Conservation (phyloP, 2,888 invertebrate genomes). For the Ectemnius cavifrons region DNA sequence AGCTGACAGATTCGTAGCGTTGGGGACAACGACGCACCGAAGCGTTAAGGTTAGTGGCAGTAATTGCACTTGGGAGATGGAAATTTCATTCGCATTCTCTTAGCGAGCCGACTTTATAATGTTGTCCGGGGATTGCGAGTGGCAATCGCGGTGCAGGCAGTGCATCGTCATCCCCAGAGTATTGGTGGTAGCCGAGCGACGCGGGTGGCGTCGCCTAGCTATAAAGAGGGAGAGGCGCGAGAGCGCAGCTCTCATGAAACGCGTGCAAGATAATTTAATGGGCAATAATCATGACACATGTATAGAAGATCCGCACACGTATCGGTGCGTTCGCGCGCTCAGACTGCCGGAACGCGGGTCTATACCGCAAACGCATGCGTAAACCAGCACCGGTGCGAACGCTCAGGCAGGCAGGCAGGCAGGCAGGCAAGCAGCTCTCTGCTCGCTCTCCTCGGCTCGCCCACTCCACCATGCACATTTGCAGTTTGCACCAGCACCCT, state of each 20-base stretch:
- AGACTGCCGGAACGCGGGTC: constrained; percentile 62
- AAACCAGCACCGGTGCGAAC: constrained; percentile 25
- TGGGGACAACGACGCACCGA: no score
- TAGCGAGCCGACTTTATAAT: no score
- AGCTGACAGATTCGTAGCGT: no score
- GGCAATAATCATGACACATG: constrained; percentile 61
- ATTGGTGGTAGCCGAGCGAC: no score
- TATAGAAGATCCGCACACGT: constrained; percentile 35
- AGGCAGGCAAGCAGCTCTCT: constrained; percentile 26
- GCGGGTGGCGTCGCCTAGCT: no score
- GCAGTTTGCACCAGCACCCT: no score
- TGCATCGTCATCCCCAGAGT: no score
- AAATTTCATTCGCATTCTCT: no score
- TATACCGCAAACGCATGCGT: constrained; percentile 64
- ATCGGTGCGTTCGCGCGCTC: constrained; percentile 40
- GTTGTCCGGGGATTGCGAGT: no score
- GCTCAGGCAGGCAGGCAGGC: not conserved
- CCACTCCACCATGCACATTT: not conserved
- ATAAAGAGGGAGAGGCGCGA: not conserved
- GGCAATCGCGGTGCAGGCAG: no score
- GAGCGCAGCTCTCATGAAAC: constrained; percentile 31
- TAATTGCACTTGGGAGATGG: no score
- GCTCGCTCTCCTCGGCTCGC: not conserved
- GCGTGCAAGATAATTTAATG: constrained; percentile 63
- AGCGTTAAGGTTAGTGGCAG: no score